A percentile compares a stretch with the other conserved stretches of the same genome.
These are phyloP conservation scores for Delichon dasypus DNA, from an alignment of 2,797 vertebrate genomes.

Conservation along the genomic window DNA sequence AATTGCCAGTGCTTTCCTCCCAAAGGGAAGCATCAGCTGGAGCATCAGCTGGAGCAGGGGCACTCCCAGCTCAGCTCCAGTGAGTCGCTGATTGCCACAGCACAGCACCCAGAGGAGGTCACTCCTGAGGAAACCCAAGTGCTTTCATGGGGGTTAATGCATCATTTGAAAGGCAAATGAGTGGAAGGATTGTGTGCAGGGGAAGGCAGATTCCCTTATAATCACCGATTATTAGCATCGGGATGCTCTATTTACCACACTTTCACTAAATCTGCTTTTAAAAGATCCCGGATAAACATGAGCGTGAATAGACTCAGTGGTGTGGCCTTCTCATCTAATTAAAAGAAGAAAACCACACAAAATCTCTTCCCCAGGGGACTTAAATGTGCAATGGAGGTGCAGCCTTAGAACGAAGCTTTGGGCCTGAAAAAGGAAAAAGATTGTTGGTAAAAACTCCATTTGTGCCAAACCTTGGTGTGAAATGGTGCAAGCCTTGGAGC, in stretches of 20 bases:
- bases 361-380: not conserved
- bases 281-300: not conserved
- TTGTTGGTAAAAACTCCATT: not conserved
- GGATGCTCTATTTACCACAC: not conserved
- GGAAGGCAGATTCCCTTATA: not conserved
- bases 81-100: not conserved
- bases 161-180: slow-evolving; percentile 38
- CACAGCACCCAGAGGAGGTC: slow-evolving; percentile 13
- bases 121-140: not conserved
- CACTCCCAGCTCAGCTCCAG: not conserved
- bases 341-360: not conserved
- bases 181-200: not conserved
- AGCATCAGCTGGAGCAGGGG: not conserved
- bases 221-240: not conserved
- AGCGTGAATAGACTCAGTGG: not conserved
- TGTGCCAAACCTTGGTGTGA: not conserved
- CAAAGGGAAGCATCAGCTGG: not conserved
- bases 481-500: not conserved
- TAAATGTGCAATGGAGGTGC: not conserved
- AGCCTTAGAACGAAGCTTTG: not conserved
- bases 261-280: not conserved
- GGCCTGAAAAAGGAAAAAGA: not conserved
- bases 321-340: not conserved
- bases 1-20: not conserved
- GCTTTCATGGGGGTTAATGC: slow-evolving; percentile 1